Evolutionary conservation across 1,140 invertebrate species (phyloP).

Genomic region (Oppia nitens): DNA sequence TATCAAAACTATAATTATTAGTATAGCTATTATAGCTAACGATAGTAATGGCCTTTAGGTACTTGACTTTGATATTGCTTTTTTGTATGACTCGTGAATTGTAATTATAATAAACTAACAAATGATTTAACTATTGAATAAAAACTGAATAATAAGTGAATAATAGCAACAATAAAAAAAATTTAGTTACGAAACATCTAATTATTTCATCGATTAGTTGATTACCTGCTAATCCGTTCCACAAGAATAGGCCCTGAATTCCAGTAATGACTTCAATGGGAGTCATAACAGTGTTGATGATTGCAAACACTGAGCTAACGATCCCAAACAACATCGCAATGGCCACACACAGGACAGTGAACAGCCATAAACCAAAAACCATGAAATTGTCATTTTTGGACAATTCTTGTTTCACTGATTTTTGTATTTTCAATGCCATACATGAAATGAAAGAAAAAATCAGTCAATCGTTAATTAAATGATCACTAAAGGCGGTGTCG

Average conservation of each 20-base stretch:
- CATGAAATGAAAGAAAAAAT: no score
- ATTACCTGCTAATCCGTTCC: conserved; percentile 55
- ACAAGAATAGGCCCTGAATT: conserved; percentile 56
- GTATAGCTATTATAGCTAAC: no score
- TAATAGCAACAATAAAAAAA: neutral
- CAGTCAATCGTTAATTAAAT: no score
- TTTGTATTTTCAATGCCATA: no score
- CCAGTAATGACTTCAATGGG: conserved; percentile 52
- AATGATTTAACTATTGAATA: no score
- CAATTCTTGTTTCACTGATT: conserved; percentile 43
- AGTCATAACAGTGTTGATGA: conserved; percentile 55
- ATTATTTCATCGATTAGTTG: conserved; percentile 18
- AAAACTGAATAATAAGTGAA: no score
- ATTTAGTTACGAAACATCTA: neutral
- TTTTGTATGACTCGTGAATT: no score
- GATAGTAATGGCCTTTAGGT: no score
- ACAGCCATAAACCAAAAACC: conserved; percentile 50
- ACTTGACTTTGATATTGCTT: no score
- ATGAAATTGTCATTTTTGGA: conserved; percentile 44
- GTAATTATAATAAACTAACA: no score
- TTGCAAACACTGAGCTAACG: conserved; percentile 49
- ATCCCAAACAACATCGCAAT: conserved; percentile 45
- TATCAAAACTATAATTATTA: no score
- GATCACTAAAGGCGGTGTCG: no score
- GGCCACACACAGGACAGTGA: conserved; percentile 44